Base-by-base conservation (phyloP, 2,888 invertebrate species). In the Microplitis deprimator region DNA sequence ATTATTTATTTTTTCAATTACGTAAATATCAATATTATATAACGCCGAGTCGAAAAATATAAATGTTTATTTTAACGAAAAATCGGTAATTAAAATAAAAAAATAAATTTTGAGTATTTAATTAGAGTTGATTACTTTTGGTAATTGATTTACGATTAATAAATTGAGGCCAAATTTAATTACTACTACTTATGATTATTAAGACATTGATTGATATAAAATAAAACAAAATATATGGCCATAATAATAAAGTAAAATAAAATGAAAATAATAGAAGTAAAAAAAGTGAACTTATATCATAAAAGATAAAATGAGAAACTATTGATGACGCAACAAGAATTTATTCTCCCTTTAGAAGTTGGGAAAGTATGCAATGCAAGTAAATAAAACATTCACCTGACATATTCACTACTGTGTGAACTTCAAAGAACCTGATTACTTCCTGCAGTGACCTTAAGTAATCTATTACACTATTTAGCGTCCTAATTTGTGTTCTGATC, bases 381-480 rank as follows among this genome's bases (percentile, higher is more conserved):
- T 73, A 64, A 77, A 73, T 73, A 68, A 77, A 77, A 68, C 77
- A 69, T 77, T 77, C 73, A 77, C 77, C 77, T 62, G 68, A 50
- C 40, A 72, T 38, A n/a, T 61, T 72, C 41, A 10, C 50, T 50
- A 68, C 20, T 61, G 67, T 59, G 41, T 69, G 69, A 69, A 73
- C 73, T 73, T 73, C 69, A 50, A 40, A 70, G 60, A 78, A 78
- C 73, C 59, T 76, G 69, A 73, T 76, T 76, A 64, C 69, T 78
- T 78, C 77, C 72, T 75, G 68, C 68, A 68, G 39, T 72, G 59
- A 71, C 70, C 70, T 71, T 61, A 71, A 60, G 38, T 71, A 50
- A 40, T 13, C 41, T 70, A 17, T 7, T 17, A 20, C 50, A 75
- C 70, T 76, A 76, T 76, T 60, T 71, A 71, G 29, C 29, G 72